Conservation (phyloP, 1,140 invertebrate genomes). For the Drosophila athabasca region DNA sequence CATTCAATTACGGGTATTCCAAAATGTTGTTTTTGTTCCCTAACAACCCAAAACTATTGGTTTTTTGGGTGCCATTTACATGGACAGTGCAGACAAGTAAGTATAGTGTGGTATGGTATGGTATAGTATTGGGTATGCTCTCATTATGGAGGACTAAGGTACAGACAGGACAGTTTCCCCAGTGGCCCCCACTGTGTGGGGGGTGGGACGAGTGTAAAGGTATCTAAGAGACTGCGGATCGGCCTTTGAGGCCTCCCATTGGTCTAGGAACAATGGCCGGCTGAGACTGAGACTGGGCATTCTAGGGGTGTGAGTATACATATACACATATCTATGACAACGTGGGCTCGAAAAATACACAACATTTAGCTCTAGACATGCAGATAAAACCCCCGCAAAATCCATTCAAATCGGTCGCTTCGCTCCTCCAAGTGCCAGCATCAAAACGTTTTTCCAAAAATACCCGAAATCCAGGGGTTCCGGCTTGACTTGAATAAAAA, state of each 20-base stretch:
- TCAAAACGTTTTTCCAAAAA: slow-evolving; percentile 76
- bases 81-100: slow-evolving; percentile 21
- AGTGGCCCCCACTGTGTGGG: slow-evolving; percentile 35
- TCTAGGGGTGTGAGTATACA: slow-evolving; percentile 26
- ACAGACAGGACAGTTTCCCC: slow-evolving; percentile 34
- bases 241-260: slow-evolving; percentile 60
- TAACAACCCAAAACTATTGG: slow-evolving; percentile 56
- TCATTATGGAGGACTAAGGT: neutral
- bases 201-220: slow-evolving; percentile 22
- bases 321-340: slow-evolving; percentile 25
- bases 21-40: slow-evolving; percentile 46
- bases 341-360: slow-evolving; percentile 64
- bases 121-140: too few species aligned
- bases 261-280: slow-evolving; percentile 71
- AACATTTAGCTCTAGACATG: slow-evolving; percentile 51
- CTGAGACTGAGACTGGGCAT: slow-evolving; percentile 54
- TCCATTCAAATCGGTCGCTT: slow-evolving; percentile 41
- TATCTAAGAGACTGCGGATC: slow-evolving; percentile 6
- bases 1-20: slow-evolving; percentile 32
- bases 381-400: slow-evolving; percentile 26
- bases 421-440: slow-evolving; percentile 48
- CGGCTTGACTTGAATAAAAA: slow-evolving; percentile 45
- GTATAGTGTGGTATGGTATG: too few species aligned
- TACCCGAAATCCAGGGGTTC: slow-evolving; percentile 39
- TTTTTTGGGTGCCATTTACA: slow-evolving; percentile 16